Evolutionary conservation across 2,113 vertebrate genomes (phyloP), one percentile per base, ranked within the genome.

Genomic region (Nibea albiflora): DNA sequence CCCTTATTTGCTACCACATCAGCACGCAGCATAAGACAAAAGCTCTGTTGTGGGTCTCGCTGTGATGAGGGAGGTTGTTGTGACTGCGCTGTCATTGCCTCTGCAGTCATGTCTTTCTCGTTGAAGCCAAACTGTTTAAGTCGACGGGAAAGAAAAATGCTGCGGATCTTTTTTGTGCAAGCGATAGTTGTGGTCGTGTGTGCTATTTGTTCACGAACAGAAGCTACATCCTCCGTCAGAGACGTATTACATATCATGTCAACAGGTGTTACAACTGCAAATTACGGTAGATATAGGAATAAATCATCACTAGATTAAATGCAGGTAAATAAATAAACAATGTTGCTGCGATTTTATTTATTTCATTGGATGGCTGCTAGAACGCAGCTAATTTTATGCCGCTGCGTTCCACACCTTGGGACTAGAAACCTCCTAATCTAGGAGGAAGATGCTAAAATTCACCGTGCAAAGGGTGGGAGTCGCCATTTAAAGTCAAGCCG

Each of bases 81-180:
- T 65, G 73, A 85, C 62, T 46, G 74, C 6, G 6, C 53, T 74
- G 44, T 57, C 73, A 65, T 24, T 68, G 20, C 69, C 65, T 70
- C 74, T 28, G 26, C 42, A 24, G 39, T 12, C 12, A 54, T 35
- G 46, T 68, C 60, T 69, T 58, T 75, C 49, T 74, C 64, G 81
- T 58, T 78, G 15, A 68, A 73, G 46, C n/a, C 46, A 77, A 42
- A 67, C n/a, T 53, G 20, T 65, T 73, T 50, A 14, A 71, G 28
- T 76, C 9, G 16, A 11, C 31, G 28, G 54, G 46, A 68, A 64
- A 63, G 49, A 52, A 68, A 64, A 63, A 44, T 24, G 62, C 5
- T 57, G 24, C 35, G 58, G 15, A 72, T n/a, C 49, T 52, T 67
- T 68, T 4, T 39, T 14, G 49, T 54, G 50, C 53, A 62, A 60